Evolutionary conservation across 2,888 invertebrate genomes (phyloP), one percentile per base, ranked within the genome.

Genomic region (Trimorus sp.): DNA sequence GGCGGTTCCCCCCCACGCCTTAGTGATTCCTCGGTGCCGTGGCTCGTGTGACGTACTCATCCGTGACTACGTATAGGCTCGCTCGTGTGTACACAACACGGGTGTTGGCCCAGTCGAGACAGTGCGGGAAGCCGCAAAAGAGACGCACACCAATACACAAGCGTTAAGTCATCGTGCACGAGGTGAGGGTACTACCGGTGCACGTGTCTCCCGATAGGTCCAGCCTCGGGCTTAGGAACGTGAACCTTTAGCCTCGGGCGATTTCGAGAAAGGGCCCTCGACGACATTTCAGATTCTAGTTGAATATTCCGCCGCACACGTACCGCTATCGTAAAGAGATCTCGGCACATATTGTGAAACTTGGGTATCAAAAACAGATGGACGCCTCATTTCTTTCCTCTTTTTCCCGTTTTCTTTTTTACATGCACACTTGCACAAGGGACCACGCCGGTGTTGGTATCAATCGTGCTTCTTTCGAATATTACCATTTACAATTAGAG

Each of bases 1-100:
- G n/a, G n/a, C n/a, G n/a, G 91, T 90, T 91, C 92, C 92, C 92
- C 92, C 91, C 92, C 86, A 83, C 68, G 71, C 81, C 83, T 75
- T 85, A 86, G 87, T 86, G 87, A 87, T 86, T 85, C 87, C 85
- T 85, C 81, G 83, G 81, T 83, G 85, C 82, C 84, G 83, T 85
- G 84, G 79, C 84, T 79, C 82, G 81, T 83, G 76, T 83, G 84
- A 66, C 80, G 84, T 82, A 77, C 75, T 82, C 78, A 75, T 82
- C 80, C 75, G 73, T 71, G 56, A 65, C 78, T 79, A 82, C 79
- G 69, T 84, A 82, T 80, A 83, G 77, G 82, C 79, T 79, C 79
- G 77, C 79, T 77, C 83, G 78, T 84, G 83, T 84, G 83, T 84
- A 81, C 83, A 84, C 79, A 84, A 82, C 78, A 76, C 83, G 83